Base-by-base conservation (phyloP, 2,797 vertebrate genomes). In the Xenentodon cancila region DNA sequence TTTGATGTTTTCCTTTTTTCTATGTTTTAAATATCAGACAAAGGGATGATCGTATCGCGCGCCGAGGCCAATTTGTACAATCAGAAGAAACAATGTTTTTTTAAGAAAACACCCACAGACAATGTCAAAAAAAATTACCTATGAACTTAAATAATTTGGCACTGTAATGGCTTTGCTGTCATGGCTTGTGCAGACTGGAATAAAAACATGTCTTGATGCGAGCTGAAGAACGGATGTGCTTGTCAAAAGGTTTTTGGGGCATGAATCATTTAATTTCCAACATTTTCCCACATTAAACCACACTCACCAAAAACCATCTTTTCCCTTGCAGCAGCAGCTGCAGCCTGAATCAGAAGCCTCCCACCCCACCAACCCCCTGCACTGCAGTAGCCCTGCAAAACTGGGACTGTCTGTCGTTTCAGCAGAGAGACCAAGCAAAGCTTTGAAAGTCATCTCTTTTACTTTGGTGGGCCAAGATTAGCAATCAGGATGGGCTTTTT, bases 361-460 rank as follows among this genome's bases (percentile, higher is more conserved):
- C 5, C 25, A 25, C 25, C 25, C 25, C 25, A 25, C 25, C n/a
- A n/a, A 25, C 71, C 68, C 75, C 77, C 2, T 56, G 77, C 81
- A 64, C 75, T 49, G 70, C 58, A 64, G 71, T 79, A 49, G 43
- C 78, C 64, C 80, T 67, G 61, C 66, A 80, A 85, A 88, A 84
- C 73, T 48, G 50, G 63, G 67, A 77, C 84, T 82, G 91, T 89
- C 84, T 90, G 86, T 64, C 74, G 19, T 19, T 9, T 79, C 59
- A 67, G 77, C 66, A 71, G 65, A 77, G 71, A 80, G 66, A 83
- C 54, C 59, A 44, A 58, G 49, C 34, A 37, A 68, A 59, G 74
- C 84, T 91, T 89, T 90, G 81, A 91, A 90, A 84, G 66, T 68
- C 69, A 46, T 74, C 65, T 73, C 79, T 85, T 87, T 89, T 84